Evolutionary conservation across 2,888 invertebrate genomes (phyloP), one percentile per base, ranked within the genome.

Genomic region (Acrobasis suavella): DNA sequence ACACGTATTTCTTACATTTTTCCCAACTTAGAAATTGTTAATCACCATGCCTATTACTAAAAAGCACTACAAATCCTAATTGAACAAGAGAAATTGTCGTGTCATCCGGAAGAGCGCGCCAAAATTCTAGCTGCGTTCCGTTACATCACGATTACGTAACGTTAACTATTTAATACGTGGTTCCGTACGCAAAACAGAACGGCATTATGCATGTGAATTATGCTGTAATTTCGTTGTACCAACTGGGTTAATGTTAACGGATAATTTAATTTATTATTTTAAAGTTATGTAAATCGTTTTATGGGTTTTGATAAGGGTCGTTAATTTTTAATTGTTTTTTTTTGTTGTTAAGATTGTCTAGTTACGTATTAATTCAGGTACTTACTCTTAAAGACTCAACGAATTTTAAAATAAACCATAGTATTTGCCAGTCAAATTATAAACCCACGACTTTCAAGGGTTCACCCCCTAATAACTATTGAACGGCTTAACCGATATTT

Each of bases 111-210:
- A 51, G 42, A 56, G 50, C 16, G 22, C 62, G 39, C 62, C 56
- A 62, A 62, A 62, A 56, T 56, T 50, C 55, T 17, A 37, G 38
- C 56, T 17, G 22, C 51, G 60, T 52, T 52, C 22, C 50, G 58
- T 62, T 62, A 15, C 51, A 51, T 62, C 17, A 62, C 37, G 2
- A 42, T 62, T 62, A 62, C 51, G 16, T 58, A 62, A 62, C 49
- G 9, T 50, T 17, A 15, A n/a, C 50, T 52, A 37, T 52, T 39
- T 55, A 55, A 55, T 15, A 17, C 12, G 15, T 16, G 55, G 38
- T 55, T 55, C 55, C 55, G 55, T 55, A 55, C 55, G 39, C 10
- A 52, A 39, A 55, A 55, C 55, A 39, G 55, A 55, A 55, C 55
- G 16, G 39, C n/a, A n/a, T 55, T 55, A 16, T 39, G 39, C 39